A percentile compares a stretch with the other conserved stretches of the same genome.
Conservation (phyloP, 1,140 invertebrate species). For the Drepana arcuata region DNA sequence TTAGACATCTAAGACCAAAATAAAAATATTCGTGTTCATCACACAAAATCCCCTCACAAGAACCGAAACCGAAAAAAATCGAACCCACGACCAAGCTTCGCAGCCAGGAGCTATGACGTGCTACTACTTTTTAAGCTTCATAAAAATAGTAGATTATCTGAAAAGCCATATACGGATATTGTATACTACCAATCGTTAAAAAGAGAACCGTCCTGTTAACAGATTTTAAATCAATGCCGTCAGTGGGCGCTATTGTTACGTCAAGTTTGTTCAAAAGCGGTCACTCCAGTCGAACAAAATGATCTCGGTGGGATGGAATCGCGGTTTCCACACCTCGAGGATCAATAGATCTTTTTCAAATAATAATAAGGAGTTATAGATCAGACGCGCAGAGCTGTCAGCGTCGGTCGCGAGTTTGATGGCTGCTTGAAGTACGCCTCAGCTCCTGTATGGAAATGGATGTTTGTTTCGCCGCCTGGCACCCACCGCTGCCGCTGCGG, state of each 20-base stretch:
- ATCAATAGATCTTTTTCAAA: conserved; percentile 70
- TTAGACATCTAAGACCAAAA: too few relatives aligned
- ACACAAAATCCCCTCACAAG: too few relatives aligned
- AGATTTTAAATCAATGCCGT: conserved; percentile 72
- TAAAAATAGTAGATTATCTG: conserved; percentile 58
- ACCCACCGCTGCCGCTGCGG: conserved; percentile 30
- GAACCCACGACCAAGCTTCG: too few relatives aligned
- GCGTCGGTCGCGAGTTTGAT: conserved; percentile 28
- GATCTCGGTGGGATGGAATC: conserved; percentile 58
- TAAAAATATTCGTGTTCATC: too few relatives aligned
- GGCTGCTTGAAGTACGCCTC: conserved; percentile 15
- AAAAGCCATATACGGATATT: conserved; percentile 67
- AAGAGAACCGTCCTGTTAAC: conserved; percentile 70
- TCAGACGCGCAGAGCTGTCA: conserved; percentile 28
- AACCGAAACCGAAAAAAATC: too few relatives aligned
- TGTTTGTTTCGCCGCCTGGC: conserved; percentile 60
- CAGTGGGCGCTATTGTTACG: conserved; percentile 61
- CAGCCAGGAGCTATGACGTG: too few relatives aligned
- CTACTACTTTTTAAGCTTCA: too few relatives aligned
- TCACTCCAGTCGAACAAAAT: conserved; percentile 66
- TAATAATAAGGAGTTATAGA: conserved; percentile 71
- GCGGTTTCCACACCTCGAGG: conserved; percentile 59
- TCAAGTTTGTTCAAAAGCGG: conserved; percentile 68
- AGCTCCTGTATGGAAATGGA: conserved; percentile 61
- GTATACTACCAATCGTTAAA: conserved; percentile 70